Conservation (phyloP, 2,113 vertebrate genomes). For the Hyla sarda region DNA sequence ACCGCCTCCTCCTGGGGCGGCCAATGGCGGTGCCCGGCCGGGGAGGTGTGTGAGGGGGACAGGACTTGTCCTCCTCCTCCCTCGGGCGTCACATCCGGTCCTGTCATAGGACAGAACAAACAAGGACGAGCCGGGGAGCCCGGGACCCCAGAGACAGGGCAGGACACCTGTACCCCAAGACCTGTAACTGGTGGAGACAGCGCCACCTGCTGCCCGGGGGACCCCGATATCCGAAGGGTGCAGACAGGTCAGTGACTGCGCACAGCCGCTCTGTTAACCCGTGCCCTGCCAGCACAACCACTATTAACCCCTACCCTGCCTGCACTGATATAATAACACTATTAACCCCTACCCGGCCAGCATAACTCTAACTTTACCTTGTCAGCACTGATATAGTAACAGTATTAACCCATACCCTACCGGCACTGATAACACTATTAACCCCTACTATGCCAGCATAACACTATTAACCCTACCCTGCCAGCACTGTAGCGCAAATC, state of each 20-base stretch:
- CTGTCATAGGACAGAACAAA: constrained; percentile 49
- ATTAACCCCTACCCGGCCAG: constrained; percentile 3
- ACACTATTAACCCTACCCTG: neutral
- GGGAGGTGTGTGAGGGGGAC: constrained; percentile 30
- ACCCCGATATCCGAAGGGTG: too few relatives aligned
- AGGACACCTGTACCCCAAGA: neutral
- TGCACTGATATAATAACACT: neutral
- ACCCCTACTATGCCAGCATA: neutral
- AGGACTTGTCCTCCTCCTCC: neutral
- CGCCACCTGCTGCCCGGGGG: constrained; percentile 2
- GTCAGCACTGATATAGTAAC: neutral
- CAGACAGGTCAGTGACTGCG: constrained; percentile 9
- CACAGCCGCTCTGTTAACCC: neutral
- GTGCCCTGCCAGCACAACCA: neutral
- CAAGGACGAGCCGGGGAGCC: constrained; percentile 44
- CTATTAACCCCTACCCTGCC: neutral
- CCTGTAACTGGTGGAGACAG: neutral
- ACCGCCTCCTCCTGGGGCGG: neutral
- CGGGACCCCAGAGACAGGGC: neutral
- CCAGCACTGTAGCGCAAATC: too few relatives aligned
- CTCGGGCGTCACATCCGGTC: constrained; percentile 46
- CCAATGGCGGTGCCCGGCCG: neutral
- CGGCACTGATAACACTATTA: neutral
- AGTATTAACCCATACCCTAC: neutral
- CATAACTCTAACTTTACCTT: neutral